These are phyloP conservation scores for Sparus aurata DNA, from an alignment of 2,797 vertebrate species.

Conservation along the genomic window DNA sequence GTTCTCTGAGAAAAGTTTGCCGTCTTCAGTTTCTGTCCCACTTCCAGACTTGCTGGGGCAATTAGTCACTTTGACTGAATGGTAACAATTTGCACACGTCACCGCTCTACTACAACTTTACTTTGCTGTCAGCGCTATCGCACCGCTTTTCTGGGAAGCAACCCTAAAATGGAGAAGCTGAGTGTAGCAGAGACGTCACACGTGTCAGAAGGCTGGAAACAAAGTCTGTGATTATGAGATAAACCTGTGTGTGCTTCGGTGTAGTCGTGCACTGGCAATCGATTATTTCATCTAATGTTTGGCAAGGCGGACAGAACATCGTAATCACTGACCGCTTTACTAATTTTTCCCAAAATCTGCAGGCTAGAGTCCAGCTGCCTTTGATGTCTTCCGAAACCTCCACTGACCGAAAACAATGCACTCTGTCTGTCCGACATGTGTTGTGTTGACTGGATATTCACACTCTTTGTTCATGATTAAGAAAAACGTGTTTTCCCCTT, in stretches of 20 bases:
- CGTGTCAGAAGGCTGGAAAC: conserved; percentile 32
- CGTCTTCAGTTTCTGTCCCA: conserved; percentile 46
- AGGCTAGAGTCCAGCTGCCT: background rate
- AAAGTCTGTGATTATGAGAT: conserved; percentile 4
- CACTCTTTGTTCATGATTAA: background rate
- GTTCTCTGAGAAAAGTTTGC: conserved; percentile 24
- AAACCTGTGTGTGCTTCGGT: background rate
- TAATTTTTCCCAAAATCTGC: conserved; percentile 5
- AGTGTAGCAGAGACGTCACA: conserved; percentile 23
- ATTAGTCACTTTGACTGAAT: conserved; percentile 50
- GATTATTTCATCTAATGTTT: background rate
- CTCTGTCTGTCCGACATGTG: background rate
- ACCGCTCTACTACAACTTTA: background rate
- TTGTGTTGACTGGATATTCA: background rate
- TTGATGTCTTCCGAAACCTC: background rate
- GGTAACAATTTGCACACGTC: conserved; percentile 39
- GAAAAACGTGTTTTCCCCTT: background rate
- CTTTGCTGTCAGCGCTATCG: conserved; percentile 12
- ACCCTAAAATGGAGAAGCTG: conserved; percentile 6
- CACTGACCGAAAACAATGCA: background rate
- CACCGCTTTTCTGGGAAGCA: conserved; percentile 24
- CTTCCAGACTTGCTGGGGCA: conserved; percentile 31
- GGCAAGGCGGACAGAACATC: background rate
- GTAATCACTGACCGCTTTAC: background rate
- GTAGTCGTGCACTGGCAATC: background rate